These are phyloP conservation scores for Hydraecia micacea DNA, from an alignment of 2,888 invertebrate species.

Conservation along the genomic window DNA sequence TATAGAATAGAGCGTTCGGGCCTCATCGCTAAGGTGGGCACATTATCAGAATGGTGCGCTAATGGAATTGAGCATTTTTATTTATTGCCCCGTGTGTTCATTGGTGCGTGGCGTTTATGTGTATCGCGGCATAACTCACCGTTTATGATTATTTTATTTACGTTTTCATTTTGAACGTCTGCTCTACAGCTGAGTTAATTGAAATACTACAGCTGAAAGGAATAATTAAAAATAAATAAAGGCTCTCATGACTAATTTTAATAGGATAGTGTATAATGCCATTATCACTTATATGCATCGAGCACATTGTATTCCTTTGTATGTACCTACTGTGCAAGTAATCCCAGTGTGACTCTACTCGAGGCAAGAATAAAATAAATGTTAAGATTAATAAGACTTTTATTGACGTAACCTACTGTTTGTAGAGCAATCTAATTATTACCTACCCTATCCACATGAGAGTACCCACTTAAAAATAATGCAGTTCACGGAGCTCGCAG, in stretches of 20 bases:
- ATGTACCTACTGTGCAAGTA: not conserved
- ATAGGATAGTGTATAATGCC: not conserved
- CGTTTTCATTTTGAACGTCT: conserved; percentile 64
- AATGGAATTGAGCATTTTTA: conserved; percentile 82
- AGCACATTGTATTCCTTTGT: not conserved
- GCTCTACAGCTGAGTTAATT: conserved; percentile 32
- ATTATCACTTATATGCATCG: conserved; percentile 4
- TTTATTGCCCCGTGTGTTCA: conserved; percentile 77
- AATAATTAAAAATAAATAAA: conserved; percentile 11
- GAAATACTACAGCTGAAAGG: conserved; percentile 18
- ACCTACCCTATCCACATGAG: conserved; percentile 42
- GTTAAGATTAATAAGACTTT: not conserved
- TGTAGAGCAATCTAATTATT: conserved; percentile 42
- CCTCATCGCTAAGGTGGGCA: conserved; percentile 78
- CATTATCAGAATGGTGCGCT: conserved; percentile 82
- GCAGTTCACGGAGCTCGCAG: conserved; percentile 59
- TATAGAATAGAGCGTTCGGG: conserved; percentile 64
- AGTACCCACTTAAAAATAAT: conserved; percentile 48
- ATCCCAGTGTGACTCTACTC: not conserved
- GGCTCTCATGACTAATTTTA: not conserved
- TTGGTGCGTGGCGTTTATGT: conserved; percentile 72
- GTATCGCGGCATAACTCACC: conserved; percentile 72
- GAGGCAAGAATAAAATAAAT: conserved; percentile 16
- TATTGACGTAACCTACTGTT: not conserved
- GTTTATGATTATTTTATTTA: conserved; percentile 71